Evolutionary conservation across 2,888 invertebrate species (phyloP).

Genomic region (Calameuta idolon): DNA sequence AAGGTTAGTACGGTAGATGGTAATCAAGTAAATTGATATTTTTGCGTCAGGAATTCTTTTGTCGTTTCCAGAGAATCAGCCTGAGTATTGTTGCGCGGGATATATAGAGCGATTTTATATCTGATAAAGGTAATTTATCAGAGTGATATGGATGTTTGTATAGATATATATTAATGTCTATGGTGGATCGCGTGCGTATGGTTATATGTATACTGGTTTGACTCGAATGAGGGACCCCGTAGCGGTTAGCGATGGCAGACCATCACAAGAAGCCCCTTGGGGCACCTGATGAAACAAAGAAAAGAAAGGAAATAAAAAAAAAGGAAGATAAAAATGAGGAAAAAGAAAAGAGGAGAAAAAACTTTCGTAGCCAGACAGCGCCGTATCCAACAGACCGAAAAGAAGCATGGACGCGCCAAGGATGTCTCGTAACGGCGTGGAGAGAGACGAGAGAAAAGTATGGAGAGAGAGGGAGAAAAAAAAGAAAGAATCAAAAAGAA

Average conservation of each 20-base stretch:
- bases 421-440: neutral
- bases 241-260: neutral
- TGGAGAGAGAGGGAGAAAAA: neutral
- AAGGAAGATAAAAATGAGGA: neutral
- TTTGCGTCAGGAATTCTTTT: neutral
- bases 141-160: neutral
- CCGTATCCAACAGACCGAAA: neutral
- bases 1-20: neutral
- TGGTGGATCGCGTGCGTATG: neutral
- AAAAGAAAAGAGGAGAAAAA: conserved; percentile 12
- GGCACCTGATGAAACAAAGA: neutral
- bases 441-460: neutral
- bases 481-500: conserved; percentile 14
- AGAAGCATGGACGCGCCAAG: neutral
- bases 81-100: neutral
- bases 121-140: neutral
- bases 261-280: neutral
- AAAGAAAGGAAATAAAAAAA: neutral
- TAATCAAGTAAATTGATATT: neutral
- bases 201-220: neutral
- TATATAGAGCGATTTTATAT: neutral
- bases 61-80: neutral
- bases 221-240: neutral
- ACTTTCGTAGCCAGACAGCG: conserved; percentile 1
- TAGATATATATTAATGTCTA: neutral